Conservation (phyloP, 2,888 invertebrate species). For the Drosophila ustulata region DNA sequence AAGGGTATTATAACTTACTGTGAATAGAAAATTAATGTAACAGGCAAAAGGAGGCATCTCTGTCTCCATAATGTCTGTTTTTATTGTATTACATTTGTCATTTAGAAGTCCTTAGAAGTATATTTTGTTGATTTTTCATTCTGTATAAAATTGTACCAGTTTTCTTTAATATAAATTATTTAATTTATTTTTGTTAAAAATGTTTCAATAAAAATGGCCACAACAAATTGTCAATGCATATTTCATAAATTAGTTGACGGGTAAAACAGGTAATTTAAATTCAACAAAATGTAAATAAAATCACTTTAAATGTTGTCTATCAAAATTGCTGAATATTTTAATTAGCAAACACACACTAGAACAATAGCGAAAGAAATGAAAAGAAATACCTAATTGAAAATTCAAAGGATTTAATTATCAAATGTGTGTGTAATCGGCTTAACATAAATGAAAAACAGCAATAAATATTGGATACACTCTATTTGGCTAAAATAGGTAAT, state of each 20-base stretch:
- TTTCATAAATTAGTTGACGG: background rate
- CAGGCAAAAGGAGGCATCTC: too few species aligned
- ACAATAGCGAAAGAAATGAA: background rate
- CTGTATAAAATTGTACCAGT: too few species aligned
- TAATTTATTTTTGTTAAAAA: too few species aligned
- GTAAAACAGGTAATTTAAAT: background rate
- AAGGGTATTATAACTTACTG: too few species aligned
- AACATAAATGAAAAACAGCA: conserved; percentile 11
- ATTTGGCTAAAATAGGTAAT: conserved; percentile 17
- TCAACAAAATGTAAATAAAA: background rate
- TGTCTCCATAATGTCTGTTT: too few species aligned
- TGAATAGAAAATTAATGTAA: too few species aligned
- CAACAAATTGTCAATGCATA: background rate
- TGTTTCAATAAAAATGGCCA: background rate
- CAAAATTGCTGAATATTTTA: background rate
- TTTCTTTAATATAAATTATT: too few species aligned
- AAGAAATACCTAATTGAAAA: conserved; percentile 8
- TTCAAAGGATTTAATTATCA: conserved; percentile 10
- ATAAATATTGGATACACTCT: conserved; percentile 29
- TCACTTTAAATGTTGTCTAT: background rate
- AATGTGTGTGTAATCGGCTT: conserved; percentile 11
- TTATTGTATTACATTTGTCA: too few species aligned
- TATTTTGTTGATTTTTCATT: too few species aligned
- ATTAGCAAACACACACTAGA: background rate
- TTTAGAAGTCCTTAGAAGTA: too few species aligned